phyloP scores from a whole-genome alignment of 2,888 invertebrate genomes.

The Pyrrhia umbra region DNA sequence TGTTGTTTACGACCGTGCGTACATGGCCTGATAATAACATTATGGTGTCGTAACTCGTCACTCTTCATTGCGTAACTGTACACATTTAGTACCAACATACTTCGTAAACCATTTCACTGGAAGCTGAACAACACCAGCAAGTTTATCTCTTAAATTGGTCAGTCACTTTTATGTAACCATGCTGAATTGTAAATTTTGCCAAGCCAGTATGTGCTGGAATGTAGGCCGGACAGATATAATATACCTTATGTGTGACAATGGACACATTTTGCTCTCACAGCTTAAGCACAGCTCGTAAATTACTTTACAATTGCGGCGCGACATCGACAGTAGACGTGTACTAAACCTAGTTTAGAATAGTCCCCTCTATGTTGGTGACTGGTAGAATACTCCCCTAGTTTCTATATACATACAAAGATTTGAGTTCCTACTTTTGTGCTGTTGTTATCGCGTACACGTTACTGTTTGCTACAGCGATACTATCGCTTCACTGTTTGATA shows the following conservation, averaged over 20 bases:
- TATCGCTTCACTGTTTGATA: no score
- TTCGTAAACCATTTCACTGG: conserved; percentile 2
- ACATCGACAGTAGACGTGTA: conserved; percentile 33
- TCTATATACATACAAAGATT: conserved; percentile 14
- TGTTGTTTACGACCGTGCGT: conserved; percentile 6
- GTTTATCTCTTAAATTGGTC: background rate
- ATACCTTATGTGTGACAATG: conserved; percentile 45
- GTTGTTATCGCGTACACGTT: conserved; percentile 13
- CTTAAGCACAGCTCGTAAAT: conserved; percentile 51
- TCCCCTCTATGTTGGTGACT: conserved; percentile 19
- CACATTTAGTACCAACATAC: background rate
- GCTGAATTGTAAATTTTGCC: conserved; percentile 37
- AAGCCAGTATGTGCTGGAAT: conserved; percentile 22
- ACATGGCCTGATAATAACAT: conserved; percentile 9
- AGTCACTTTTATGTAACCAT: conserved; percentile 34
- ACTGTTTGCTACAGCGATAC: no score
- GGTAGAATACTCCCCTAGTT: conserved; percentile 16
- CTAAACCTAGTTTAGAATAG: conserved; percentile 47
- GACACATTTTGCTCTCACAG: conserved; percentile 39
- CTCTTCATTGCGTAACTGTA: background rate
- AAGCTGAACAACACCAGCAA: conserved; percentile 6
- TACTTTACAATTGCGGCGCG: conserved; percentile 44
- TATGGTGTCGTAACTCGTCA: background rate
- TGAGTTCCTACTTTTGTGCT: background rate
- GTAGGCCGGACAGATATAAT: conserved; percentile 48